Evolutionary conservation across 2,113 vertebrate species (phyloP).

Genomic region (Haemorhous mexicanus): DNA sequence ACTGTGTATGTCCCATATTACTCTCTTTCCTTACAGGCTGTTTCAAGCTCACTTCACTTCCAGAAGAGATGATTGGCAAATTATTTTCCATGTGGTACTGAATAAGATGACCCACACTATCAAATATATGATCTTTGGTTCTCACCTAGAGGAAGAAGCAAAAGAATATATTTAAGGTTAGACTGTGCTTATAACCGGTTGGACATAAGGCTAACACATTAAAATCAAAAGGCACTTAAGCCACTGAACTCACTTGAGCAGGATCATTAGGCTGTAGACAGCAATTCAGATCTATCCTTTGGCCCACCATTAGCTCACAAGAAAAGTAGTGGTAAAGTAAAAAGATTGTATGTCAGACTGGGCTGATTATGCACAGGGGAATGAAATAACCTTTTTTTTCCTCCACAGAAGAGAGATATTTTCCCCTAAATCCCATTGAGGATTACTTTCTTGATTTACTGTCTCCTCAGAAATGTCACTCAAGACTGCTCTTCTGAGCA

Average conservation of each 20-base stretch:
- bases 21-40: slow-evolving; percentile 80
- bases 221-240: neutral
- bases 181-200: neutral
- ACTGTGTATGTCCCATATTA: slow-evolving; percentile 38
- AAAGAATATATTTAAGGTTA: slow-evolving; percentile 5
- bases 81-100: slow-evolving; percentile 91
- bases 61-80: slow-evolving; percentile 87
- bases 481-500: neutral
- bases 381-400: neutral
- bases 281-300: neutral
- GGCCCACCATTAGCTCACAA: neutral
- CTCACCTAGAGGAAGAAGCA: slow-evolving; percentile 79
- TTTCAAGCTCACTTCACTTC: slow-evolving; percentile 87
- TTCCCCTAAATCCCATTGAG: neutral
- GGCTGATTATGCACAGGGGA: neutral
- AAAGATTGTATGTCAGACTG: neutral
- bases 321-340: neutral
- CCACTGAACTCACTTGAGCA: neutral
- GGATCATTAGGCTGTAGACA: neutral
- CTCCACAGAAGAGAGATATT: neutral
- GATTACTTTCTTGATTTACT: neutral
- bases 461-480: neutral
- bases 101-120: slow-evolving; percentile 87
- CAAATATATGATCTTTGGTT: slow-evolving; percentile 88
- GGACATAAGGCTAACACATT: neutral